Evolutionary conservation across 2,888 invertebrate species (phyloP).

Genomic region (Chaetoderma sp.): DNA sequence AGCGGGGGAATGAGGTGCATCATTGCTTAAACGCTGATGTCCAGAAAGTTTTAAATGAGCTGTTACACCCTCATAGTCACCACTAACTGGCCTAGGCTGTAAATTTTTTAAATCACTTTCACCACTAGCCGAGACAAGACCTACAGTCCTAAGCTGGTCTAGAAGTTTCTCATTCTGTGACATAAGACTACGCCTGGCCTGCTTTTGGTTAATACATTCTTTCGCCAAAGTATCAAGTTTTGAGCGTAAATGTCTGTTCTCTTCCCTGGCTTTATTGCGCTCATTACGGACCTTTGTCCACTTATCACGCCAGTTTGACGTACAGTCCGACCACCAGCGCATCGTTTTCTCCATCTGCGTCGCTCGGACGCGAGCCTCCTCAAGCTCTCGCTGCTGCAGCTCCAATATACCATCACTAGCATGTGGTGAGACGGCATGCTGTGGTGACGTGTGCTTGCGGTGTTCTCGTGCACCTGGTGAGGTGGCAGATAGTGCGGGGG

Average conservation of each 20-base stretch:
- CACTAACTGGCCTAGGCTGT: too few species aligned
- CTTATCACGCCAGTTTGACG: conserved; percentile 94
- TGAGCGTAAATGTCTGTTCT: conserved; percentile 83
- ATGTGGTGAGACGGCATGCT: conserved; percentile 37
- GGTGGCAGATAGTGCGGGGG: too few species aligned
- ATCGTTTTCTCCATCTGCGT: conserved; percentile 99
- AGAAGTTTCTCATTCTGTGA: too few species aligned
- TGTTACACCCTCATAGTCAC: too few species aligned
- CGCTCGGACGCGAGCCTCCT: conserved; percentile 92
- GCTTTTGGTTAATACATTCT: conserved; percentile 77
- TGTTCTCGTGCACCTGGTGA: conserved; percentile 44
- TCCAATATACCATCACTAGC: conserved; percentile 71
- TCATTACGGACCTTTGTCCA: conserved; percentile 93
- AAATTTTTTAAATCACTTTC: too few species aligned
- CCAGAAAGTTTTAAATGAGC: too few species aligned
- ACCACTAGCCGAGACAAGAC: background rate
- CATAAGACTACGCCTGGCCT: conserved; percentile 84
- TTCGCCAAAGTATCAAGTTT: conserved; percentile 78
- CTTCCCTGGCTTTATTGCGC: conserved; percentile 91
- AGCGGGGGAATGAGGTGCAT: too few species aligned
- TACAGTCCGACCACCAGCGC: conserved; percentile 99
- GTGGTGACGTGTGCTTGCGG: conserved; percentile 40
- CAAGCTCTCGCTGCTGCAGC: conserved; percentile 83
- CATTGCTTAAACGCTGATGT: too few species aligned
- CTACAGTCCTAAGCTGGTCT: background rate